These are phyloP conservation scores for Cremastinae sp. DNA, from an alignment of 2,888 invertebrate species.

Conservation along the genomic window DNA sequence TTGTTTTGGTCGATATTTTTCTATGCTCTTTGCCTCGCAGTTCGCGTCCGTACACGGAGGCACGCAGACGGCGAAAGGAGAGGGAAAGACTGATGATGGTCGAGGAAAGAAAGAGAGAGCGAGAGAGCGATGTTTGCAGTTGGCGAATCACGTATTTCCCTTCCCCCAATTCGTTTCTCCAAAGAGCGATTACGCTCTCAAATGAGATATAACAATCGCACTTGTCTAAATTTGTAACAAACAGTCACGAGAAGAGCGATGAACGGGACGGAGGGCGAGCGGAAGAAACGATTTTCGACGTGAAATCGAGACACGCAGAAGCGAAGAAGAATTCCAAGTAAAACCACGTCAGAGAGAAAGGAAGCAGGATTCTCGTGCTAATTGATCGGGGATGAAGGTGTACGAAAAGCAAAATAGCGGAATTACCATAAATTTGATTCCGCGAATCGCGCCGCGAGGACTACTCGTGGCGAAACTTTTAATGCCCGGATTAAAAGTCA, in stretches of 20 bases:
- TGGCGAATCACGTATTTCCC: slow-evolving; percentile 38
- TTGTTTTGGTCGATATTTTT: slow-evolving; percentile 2
- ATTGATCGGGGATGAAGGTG: slow-evolving; percentile 11
- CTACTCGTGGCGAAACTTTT: slow-evolving; percentile 12
- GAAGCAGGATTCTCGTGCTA: neutral
- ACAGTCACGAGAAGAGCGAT: slow-evolving; percentile 24
- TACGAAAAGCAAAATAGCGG: neutral
- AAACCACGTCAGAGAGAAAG: too few species aligned
- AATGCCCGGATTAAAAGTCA: slow-evolving; percentile 36
- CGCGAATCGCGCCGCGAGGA: neutral
- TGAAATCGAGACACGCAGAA: too few species aligned
- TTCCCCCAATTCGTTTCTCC: slow-evolving; percentile 42
- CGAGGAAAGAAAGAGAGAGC: neutral
- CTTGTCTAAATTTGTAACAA: slow-evolving; percentile 60
- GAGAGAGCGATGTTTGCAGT: slow-evolving; percentile 30
- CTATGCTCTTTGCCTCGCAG: too few species aligned
- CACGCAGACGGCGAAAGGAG: neutral
- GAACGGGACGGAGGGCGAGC: slow-evolving; percentile 3
- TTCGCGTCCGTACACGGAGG: neutral
- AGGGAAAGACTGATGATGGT: too few species aligned
- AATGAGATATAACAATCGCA: slow-evolving; percentile 59
- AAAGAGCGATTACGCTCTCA: slow-evolving; percentile 57
- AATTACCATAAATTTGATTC: slow-evolving; percentile 26
- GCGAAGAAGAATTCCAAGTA: neutral
- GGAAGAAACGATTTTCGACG: neutral